These are phyloP conservation scores for Toxotes jaculatrix DNA, from an alignment of 2,113 vertebrate species.

Conservation along the genomic window DNA sequence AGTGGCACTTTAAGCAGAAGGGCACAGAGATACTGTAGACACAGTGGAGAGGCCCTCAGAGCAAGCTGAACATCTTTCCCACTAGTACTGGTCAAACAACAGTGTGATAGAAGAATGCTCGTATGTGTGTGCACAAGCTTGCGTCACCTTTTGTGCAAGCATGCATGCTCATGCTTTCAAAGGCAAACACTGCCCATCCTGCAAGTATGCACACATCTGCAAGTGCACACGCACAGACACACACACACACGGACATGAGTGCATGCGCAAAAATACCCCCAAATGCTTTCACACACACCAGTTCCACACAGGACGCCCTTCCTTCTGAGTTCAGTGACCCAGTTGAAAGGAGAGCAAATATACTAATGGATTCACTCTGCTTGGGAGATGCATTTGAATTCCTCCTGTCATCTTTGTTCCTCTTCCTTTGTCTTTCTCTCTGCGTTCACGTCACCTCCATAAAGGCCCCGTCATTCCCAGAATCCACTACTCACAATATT, in stretches of 20 bases:
- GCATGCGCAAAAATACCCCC: constrained; percentile 21
- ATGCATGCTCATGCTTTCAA: constrained; percentile 60
- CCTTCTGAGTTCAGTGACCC: constrained; percentile 70
- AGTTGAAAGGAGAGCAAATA: constrained; percentile 71
- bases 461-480: constrained; percentile 63
- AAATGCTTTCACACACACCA: constrained; percentile 17
- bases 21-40: constrained; percentile 1
- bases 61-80: constrained; percentile 25
- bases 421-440: constrained; percentile 46
- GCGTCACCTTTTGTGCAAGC: constrained; percentile 70
- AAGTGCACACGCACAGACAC: constrained; percentile 28
- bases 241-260: constrained; percentile 12
- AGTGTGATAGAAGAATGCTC: constrained; percentile 42
- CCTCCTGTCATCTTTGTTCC: constrained; percentile 58
- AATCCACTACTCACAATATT: constrained; percentile 50
- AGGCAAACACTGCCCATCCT: constrained; percentile 59
- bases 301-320: constrained; percentile 32
- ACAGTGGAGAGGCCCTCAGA: constrained; percentile 33
- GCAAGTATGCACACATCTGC: constrained; percentile 62
- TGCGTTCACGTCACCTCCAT: constrained; percentile 38
- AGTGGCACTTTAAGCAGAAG: constrained; percentile 13
- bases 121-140: constrained; percentile 56
- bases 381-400: constrained; percentile 60
- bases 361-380: constrained; percentile 75
- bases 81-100: constrained; percentile 39